Evolutionary conservation across 1,140 invertebrate genomes (phyloP), one percentile per base, ranked within the genome.

Genomic region (Panagrolaimus sp.): DNA sequence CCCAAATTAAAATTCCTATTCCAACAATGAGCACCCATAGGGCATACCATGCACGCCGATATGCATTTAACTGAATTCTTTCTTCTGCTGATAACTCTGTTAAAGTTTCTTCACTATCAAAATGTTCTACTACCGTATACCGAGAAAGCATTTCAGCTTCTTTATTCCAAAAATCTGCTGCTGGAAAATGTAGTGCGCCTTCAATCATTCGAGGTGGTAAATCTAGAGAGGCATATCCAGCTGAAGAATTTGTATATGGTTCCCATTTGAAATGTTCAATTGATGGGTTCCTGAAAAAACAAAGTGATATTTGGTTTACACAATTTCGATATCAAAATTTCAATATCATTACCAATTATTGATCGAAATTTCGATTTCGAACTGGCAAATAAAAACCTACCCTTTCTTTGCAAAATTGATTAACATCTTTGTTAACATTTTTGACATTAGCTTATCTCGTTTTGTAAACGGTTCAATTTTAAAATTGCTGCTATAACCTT

Each of bases 401-500:
- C 76, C 80, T 11, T 53, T 61, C 23, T 70, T 72, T 16, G 75
- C 78, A 68, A 82, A 82, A 66, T 82, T 82, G 8, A 79, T 74
- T 9, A 82, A 72, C 78, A 83, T 80, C 47, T 74, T 73, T 25
- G 72, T 78, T 13, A 82, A 62, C 66, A 82, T 67, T 20, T 73
- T 73, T 1, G 79, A 74, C 79, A 82, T 82, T 23, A 72, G 61
- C 57, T 72, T 72, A 47, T 82, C 80, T 42, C 75, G 51, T 57
- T 82, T 81, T 5, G 75, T 70, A 61, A 68, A 82, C 4, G 80
- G 80, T 7, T 70, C 65, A 11, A 79, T 72, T 48, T 79, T 78
- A 53, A 82, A 82, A 65, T 82, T 82, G 27, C 68, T 73, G n/a
- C 68, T 75, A 70, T 82, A 82, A 42, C 80, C 80, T 63, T 78